Evolutionary conservation across 2,113 vertebrate species (phyloP).

Genomic region (Pomatorhinus ruficollis): DNA sequence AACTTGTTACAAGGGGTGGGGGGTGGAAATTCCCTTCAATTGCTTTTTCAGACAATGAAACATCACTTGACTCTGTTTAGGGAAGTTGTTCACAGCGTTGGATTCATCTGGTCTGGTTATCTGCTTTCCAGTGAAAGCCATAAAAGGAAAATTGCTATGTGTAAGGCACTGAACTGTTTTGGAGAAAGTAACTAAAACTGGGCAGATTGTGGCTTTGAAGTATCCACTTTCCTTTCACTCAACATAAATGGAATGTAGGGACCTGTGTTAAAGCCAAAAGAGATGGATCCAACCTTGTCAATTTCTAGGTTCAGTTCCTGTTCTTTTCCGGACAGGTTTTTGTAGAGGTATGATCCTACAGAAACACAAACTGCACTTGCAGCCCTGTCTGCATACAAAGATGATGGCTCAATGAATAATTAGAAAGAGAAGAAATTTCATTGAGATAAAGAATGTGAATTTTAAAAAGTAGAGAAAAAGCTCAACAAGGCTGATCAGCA

Average conservation of each 20-base stretch:
- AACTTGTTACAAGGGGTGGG: background rate
- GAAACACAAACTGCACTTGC: background rate
- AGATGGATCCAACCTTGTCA: background rate
- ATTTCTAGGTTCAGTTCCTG: background rate
- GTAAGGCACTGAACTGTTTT: background rate
- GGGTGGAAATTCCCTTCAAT: background rate
- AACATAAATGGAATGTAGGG: background rate
- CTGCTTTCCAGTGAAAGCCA: background rate
- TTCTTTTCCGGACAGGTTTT: background rate
- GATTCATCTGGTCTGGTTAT: background rate
- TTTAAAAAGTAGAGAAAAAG: background rate
- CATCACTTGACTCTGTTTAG: background rate
- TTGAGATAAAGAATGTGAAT: background rate
- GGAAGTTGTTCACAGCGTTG: background rate
- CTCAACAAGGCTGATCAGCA: background rate
- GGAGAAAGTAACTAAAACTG: background rate
- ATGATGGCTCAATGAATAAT: background rate
- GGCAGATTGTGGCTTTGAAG: background rate
- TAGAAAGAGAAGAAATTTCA: background rate
- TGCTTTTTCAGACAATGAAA: background rate
- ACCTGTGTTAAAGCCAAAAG: background rate
- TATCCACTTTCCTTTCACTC: background rate
- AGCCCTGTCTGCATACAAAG: background rate
- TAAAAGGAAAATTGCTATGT: background rate
- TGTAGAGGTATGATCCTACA: background rate